Conservation (phyloP, 2,113 vertebrate species). For the Colinus virginianus region DNA sequence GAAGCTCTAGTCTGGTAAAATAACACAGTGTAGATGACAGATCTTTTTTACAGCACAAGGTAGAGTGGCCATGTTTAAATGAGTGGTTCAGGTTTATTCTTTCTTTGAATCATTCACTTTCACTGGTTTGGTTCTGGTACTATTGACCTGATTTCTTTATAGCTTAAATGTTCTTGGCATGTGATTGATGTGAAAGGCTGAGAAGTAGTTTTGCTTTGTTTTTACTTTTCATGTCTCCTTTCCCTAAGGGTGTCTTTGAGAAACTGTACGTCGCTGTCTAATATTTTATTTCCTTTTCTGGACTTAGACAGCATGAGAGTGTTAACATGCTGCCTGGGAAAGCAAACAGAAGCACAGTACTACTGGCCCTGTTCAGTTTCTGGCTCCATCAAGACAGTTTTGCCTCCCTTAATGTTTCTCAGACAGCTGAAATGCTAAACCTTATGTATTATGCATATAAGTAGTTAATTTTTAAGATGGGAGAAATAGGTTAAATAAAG, state of each 20-base stretch:
- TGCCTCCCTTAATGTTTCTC: neutral
- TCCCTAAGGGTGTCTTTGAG: neutral
- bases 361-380: neutral
- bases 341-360: neutral
- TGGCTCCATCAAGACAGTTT: neutral
- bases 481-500: conserved; percentile 9
- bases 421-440: neutral
- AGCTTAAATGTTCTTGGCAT: neutral
- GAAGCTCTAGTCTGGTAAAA: neutral
- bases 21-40: neutral
- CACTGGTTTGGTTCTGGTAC: neutral
- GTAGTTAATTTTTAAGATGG: conserved; percentile 21
- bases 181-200: neutral
- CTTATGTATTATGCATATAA: neutral
- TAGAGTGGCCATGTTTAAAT: neutral
- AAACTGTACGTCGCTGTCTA: neutral
- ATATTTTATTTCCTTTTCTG: neutral
- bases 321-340: neutral
- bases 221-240: neutral
- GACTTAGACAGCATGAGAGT: neutral
- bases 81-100: neutral
- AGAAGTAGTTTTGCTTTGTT: neutral
- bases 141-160: neutral
- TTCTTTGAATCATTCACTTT: neutral
- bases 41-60: neutral